Evolutionary conservation across 2,113 vertebrate species (phyloP).

Genomic region (Montifringilla adamsi): DNA sequence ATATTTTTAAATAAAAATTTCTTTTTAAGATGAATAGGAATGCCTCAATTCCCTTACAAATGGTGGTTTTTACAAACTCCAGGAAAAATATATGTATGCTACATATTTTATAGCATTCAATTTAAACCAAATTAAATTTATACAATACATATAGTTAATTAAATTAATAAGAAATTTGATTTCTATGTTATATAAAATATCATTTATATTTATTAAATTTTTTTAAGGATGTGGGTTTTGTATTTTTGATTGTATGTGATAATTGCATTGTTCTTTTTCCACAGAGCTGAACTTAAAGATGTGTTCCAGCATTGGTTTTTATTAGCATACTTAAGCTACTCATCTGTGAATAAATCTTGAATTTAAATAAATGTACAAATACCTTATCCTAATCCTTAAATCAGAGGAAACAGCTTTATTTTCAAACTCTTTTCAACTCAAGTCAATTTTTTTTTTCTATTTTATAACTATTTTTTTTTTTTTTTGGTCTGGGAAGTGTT

Average conservation of each 20-base stretch:
- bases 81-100: not conserved
- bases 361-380: not conserved
- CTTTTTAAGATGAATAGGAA: not conserved
- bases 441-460: not conserved
- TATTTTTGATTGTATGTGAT: not conserved
- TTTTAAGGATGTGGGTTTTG: rapidly evolving
- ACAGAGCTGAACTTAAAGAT: not conserved
- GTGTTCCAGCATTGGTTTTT: not conserved
- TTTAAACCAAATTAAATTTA: not conserved
- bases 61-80: not conserved
- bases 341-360: not conserved
- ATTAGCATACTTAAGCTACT: not conserved
- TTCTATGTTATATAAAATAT: not conserved
- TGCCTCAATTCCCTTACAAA: not conserved
- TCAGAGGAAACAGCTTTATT: not conserved
- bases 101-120: not conserved
- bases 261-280: not conserved
- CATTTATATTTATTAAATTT: not conserved
- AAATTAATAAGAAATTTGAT: rapidly evolving
- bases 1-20: not conserved
- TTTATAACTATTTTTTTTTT: not conserved
- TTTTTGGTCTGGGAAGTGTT: not conserved
- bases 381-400: not conserved
- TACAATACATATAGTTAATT: not conserved
- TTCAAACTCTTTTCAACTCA: not conserved